phyloP scores from a whole-genome alignment of 2,797 vertebrate genomes.

The Chelmon rostratus region DNA sequence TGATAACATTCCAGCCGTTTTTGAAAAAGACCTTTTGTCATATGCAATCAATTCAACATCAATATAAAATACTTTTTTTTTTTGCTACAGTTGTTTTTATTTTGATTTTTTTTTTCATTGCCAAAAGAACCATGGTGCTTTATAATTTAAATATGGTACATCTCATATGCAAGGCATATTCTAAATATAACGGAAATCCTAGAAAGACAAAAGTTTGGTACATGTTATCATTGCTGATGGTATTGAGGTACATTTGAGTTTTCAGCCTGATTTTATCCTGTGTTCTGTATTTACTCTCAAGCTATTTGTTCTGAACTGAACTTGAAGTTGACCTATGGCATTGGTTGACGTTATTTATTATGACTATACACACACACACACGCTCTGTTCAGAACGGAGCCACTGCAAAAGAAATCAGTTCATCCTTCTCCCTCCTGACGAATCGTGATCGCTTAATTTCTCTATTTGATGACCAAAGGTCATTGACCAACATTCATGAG shows the following conservation, averaged over 20 bases:
- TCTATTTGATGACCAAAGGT: constrained; percentile 93
- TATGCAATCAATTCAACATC: constrained; percentile 95
- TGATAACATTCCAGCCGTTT: constrained; percentile 96
- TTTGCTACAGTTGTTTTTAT: constrained; percentile 73
- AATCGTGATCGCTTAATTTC: constrained; percentile 73
- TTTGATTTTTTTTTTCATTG: constrained; percentile 85
- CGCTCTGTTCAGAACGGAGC: constrained; percentile 94
- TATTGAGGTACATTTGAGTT: constrained; percentile 95
- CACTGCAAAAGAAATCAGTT: constrained; percentile 90
- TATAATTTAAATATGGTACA: constrained; percentile 97
- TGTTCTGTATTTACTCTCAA: constrained; percentile 96
- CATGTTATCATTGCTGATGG: constrained; percentile 91
- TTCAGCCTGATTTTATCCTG: constrained; percentile 87
- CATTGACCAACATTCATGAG: constrained; percentile 91
- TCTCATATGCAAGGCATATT: constrained; percentile 99
- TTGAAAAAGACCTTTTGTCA: constrained; percentile 88
- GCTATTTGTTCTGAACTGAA: constrained; percentile 97
- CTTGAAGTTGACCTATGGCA: constrained; percentile 95
- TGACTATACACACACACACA: constrained; percentile 84
- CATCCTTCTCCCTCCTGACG: constrained; percentile 68
- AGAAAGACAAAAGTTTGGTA: constrained; percentile 90
- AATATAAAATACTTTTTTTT: constrained; percentile 63
- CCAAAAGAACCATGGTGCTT: constrained; percentile 97
- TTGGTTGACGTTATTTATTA: constrained; percentile 98
- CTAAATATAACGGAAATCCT: constrained; percentile 71